Evolutionary conservation across 2,797 vertebrate species (phyloP), one percentile per base, ranked within the genome.

Genomic region (Gobio occitaniae): DNA sequence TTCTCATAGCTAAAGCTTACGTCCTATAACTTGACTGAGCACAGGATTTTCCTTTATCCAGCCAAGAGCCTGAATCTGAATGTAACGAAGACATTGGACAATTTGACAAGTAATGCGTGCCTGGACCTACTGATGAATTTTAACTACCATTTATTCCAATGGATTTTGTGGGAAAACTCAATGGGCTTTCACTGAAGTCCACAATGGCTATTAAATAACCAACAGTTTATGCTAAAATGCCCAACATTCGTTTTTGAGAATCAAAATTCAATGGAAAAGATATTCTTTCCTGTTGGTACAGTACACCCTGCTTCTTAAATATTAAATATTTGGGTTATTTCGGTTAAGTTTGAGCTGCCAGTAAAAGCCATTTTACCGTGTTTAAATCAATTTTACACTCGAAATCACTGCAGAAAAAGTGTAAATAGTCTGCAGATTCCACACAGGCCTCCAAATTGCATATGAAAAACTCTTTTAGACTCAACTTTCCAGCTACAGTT

Each of bases 1-100:
- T 88, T 72, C 91, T 94, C 93, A 93, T 91, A 93, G 92, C 91
- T 93, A 93, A 93, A 91, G 84, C 89, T 89, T 89, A 93, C 91
- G 89, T 90, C 91, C 86, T 93, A 92, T 93, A 90, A 93, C 92
- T 82, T 87, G 87, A 48, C 88, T 93, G 88, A 70, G 90, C 90
- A 83, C 80, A 85, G 87, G 87, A 88, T 89, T 87, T 88, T 87
- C 59, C 87, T 83, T 86, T 84, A 89, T 77, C 90, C 71, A 88
- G 91, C 92, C 93, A 93, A 92, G 74, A 91, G 91, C 13, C 29
- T 88, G 89, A 89, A 89, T 92, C 90, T 88, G 80, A 83, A 59
- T 90, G 78, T 76, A 36, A 32, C 89, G 4, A 89, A 65, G 86
- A 86, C 90, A 93, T 93, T 93, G 90, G 93, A 92, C 94, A 89